A percentile compares a stretch with the other conserved stretches of the same genome.
Conservation (phyloP, 2,797 vertebrate species). For the Sebastes aleutianus region DNA sequence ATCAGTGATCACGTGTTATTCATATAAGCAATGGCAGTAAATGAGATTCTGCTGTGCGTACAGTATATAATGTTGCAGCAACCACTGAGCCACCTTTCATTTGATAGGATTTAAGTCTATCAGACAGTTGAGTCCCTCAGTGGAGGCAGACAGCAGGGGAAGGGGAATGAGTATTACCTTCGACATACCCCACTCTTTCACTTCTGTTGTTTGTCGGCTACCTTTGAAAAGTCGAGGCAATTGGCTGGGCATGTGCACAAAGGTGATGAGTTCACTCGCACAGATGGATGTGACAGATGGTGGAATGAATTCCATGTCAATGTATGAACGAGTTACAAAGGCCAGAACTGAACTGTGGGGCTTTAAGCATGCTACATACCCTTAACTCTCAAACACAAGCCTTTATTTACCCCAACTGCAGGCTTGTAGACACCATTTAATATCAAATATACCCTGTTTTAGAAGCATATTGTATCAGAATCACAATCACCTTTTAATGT, state of each 20-base stretch:
- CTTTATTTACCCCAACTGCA: background rate
- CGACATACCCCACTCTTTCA: background rate
- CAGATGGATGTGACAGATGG: constrained; percentile 10
- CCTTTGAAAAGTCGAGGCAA: background rate
- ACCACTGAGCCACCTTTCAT: background rate
- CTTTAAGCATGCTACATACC: background rate
- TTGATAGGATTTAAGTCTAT: background rate
- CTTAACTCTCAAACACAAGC: background rate
- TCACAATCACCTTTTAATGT: too few relatives aligned
- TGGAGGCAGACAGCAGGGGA: background rate
- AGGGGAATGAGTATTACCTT: background rate
- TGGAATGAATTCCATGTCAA: background rate
- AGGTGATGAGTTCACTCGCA: constrained; percentile 36
- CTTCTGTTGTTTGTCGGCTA: background rate
- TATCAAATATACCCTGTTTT: accelerated
- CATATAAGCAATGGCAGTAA: background rate
- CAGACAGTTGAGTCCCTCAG: background rate
- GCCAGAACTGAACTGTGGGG: background rate
- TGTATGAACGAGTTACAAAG: background rate
- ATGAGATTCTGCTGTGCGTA: background rate
- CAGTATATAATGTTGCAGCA: background rate
- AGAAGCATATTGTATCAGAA: background rate
- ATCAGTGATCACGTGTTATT: background rate
- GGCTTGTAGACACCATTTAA: background rate
- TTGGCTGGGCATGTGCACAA: constrained; percentile 5